These are phyloP conservation scores for Danio albolineatus DNA, from an alignment of 2,797 vertebrate species.

Conservation along the genomic window DNA sequence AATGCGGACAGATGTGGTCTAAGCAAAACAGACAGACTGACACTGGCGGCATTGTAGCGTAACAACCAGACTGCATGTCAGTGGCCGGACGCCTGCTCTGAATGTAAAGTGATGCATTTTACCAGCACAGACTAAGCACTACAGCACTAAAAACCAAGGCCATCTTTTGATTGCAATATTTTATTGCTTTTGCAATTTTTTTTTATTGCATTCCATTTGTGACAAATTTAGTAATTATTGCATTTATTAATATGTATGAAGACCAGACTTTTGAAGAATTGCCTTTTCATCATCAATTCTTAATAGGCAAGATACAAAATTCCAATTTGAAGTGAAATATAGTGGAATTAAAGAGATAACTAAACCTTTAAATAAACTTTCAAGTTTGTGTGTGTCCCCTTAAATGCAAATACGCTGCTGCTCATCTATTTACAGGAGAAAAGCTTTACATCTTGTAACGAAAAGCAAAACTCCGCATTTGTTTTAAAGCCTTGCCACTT, in stretches of 20 bases:
- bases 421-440: too few species aligned
- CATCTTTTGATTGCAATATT: not conserved
- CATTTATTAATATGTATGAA: constrained; percentile 1
- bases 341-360: too few species aligned
- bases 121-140: too few species aligned
- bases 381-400: too few species aligned
- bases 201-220: too few species aligned
- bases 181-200: not conserved
- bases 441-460: too few species aligned
- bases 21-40: constrained; percentile 27
- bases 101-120: constrained; percentile 1
- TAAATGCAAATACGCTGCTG: too few species aligned
- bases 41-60: constrained; percentile 2
- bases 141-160: not conserved
- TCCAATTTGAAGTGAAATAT: not conserved
- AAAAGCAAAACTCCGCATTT: too few species aligned
- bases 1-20: constrained; percentile 27
- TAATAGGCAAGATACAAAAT: not conserved
- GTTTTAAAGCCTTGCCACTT: too few species aligned
- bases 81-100: not conserved
- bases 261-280: not conserved
- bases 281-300: not conserved
- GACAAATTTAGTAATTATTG: not conserved
- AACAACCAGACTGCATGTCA: constrained; percentile 19
- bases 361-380: too few species aligned